These are phyloP conservation scores for Dynastes hyllus DNA, from an alignment of 2,888 invertebrate genomes.

Conservation along the genomic window DNA sequence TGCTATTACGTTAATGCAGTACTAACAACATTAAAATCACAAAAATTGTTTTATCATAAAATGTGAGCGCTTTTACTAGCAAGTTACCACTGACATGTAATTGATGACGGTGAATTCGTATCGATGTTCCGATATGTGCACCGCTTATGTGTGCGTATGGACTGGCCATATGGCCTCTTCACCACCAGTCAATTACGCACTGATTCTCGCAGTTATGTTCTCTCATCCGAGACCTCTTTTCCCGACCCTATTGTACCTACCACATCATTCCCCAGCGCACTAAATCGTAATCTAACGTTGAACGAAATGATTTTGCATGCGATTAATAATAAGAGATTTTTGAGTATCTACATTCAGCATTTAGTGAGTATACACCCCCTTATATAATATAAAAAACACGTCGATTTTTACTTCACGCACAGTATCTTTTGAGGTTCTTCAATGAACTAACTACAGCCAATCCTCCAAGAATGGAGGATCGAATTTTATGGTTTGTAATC, in stretches of 20 bases:
- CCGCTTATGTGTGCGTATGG: slow-evolving; percentile 38
- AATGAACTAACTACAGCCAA: no score
- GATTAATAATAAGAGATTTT: not conserved
- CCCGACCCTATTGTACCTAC: slow-evolving; percentile 28
- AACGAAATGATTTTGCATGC: slow-evolving; percentile 19
- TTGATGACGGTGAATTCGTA: slow-evolving; percentile 21
- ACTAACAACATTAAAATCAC: not conserved
- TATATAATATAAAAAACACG: no score
- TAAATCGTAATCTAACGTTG: slow-evolving; percentile 25
- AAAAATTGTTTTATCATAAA: not conserved
- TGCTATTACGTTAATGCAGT: no score
- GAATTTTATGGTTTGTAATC: no score
- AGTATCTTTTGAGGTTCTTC: no score
- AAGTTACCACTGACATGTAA: slow-evolving; percentile 16
- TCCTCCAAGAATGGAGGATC: no score
- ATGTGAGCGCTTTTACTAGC: not conserved
- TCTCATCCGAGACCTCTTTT: slow-evolving; percentile 46
- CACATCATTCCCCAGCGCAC: slow-evolving; percentile 13
- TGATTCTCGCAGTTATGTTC: slow-evolving; percentile 56
- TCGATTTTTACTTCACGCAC: no score
- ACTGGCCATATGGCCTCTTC: slow-evolving; percentile 59
- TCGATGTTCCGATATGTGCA: slow-evolving; percentile 35
- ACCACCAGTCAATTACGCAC: slow-evolving; percentile 58
- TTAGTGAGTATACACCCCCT: no score
- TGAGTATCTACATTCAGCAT: no score